phyloP scores from a whole-genome alignment of 2,797 vertebrate species.

The Rhodeus uyekii region DNA sequence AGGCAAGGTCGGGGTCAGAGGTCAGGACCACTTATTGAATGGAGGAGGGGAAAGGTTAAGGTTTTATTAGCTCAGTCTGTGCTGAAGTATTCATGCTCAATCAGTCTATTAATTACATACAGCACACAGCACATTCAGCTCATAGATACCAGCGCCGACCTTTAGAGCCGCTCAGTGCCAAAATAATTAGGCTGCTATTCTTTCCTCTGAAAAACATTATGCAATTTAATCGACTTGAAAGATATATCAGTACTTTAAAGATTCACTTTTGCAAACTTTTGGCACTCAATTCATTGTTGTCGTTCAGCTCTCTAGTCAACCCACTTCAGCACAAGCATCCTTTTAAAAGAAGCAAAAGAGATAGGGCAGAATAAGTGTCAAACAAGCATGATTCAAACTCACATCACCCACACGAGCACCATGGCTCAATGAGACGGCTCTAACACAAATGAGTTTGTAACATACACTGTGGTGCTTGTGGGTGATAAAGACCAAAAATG shows the following conservation, averaged over 20 bases:
- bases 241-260: too few relatives aligned
- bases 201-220: conserved; percentile 17
- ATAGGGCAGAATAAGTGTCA: not conserved
- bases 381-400: not conserved
- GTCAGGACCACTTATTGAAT: conserved; percentile 5
- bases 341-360: not conserved
- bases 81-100: not conserved
- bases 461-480: not conserved
- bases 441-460: not conserved
- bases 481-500: not conserved
- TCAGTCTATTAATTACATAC: conserved; percentile 19
- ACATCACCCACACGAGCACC: not conserved
- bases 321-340: not conserved
- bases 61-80: conserved; percentile 24
- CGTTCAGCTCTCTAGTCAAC: not conserved
- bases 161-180: not conserved
- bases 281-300: not conserved
- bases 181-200: conserved; percentile 6
- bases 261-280: not conserved
- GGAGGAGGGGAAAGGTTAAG: conserved; percentile 12
- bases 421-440: not conserved
- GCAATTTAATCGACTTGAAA: conserved; percentile 2
- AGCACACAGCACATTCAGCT: not conserved
- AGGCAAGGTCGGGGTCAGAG: conserved; percentile 7
- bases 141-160: not conserved